Conservation (phyloP, 2,888 invertebrate genomes). For the Criorhina ranunculi region DNA sequence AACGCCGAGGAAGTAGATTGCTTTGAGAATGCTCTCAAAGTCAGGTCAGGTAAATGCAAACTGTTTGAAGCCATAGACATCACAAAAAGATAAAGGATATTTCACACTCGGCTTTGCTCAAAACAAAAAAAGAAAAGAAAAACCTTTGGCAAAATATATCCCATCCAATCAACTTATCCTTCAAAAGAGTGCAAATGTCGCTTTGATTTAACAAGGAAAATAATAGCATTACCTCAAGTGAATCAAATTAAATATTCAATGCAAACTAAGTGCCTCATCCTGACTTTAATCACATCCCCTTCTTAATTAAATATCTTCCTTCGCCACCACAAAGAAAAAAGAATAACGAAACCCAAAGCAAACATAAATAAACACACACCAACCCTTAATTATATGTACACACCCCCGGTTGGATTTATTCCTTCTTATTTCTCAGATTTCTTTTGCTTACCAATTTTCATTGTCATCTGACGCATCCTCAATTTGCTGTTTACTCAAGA, state of each 20-base stretch:
- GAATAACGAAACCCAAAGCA: not conserved
- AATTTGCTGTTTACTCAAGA: slow-evolving; percentile 48
- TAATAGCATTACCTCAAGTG: slow-evolving; percentile 5
- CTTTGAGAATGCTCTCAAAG: no score
- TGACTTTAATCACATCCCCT: not conserved
- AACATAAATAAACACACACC: not conserved
- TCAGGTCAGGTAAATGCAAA: no score
- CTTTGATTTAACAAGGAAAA: not conserved
- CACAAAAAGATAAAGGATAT: no score
- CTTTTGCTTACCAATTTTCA: slow-evolving; percentile 50
- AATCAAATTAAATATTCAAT: not conserved
- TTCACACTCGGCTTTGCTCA: no score
- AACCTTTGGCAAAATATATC: no score
- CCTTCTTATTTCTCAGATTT: slow-evolving; percentile 11
- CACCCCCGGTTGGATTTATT: slow-evolving; percentile 3
- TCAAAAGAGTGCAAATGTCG: not conserved
- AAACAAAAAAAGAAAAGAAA: no score
- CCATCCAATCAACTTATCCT: no score
- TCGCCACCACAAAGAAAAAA: not conserved
- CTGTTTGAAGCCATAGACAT: no score
- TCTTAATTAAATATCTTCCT: slow-evolving; percentile 14
- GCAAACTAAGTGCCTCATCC: slow-evolving; percentile 2
- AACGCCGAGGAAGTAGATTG: no score
- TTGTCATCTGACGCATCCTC: slow-evolving; percentile 42
- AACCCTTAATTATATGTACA: slow-evolving; percentile 22